Evolutionary conservation across 92 coral and sea anemone species (phyloP).

Genomic region (Heteractis magnifica): DNA sequence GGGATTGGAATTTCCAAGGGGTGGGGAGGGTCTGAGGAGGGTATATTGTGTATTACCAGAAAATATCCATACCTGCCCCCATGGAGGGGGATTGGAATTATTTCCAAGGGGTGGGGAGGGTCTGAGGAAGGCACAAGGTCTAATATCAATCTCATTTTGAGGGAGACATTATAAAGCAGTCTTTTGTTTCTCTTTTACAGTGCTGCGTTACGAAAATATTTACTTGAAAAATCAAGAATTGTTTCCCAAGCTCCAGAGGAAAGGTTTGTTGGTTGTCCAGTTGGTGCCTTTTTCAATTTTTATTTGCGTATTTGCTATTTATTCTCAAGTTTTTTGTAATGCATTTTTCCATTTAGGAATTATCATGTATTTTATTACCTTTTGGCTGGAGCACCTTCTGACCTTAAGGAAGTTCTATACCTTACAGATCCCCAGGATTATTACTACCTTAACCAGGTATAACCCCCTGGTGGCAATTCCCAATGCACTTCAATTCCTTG

Average conservation of each 20-base stretch:
- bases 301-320: background rate
- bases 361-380: constrained; percentile 96
- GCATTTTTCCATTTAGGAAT: constrained; percentile 47
- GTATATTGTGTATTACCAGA: too few species aligned
- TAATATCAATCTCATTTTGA: too few species aligned
- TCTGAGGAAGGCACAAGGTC: too few species aligned
- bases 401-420: constrained; percentile 73
- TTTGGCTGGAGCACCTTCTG: constrained; percentile 88
- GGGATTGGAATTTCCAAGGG: too few species aligned
- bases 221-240: constrained; percentile 97
- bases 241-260: constrained; percentile 95
- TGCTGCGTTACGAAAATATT: constrained; percentile 90
- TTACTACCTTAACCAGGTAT: constrained; percentile 90
- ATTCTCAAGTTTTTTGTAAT: background rate
- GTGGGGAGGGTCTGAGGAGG: too few species aligned
- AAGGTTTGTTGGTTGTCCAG: constrained; percentile 50
- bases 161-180: background rate
- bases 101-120: too few species aligned
- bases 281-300: background rate
- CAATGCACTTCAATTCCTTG: background rate
- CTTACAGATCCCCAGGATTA: constrained; percentile 78
- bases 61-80: too few species aligned
- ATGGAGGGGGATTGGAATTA: too few species aligned
- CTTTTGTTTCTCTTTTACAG: constrained; percentile 32
- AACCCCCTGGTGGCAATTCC: background rate